These are phyloP conservation scores for Oncorhynchus kisutch DNA, from an alignment of 2,113 vertebrate species.

Conservation along the genomic window DNA sequence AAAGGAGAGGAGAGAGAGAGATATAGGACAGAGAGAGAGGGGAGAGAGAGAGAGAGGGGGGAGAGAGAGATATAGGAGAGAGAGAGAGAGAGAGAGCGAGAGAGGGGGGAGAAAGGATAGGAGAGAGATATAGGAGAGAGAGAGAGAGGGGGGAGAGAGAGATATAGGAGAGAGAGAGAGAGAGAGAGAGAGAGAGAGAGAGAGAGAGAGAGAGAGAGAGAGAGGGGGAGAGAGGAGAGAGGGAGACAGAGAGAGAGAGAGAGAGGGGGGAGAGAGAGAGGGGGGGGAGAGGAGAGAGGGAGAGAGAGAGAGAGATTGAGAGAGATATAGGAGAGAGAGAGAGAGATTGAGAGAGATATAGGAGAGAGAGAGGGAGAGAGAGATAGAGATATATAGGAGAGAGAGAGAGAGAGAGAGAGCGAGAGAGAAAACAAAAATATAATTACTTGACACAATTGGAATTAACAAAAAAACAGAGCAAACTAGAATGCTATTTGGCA, in stretches of 20 bases:
- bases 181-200: not conserved
- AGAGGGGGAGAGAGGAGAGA: accelerated
- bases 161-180: not conserved
- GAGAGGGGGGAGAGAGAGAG: no score
- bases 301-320: no score
- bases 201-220: no score
- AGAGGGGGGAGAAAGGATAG: not conserved
- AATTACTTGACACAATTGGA: no score
- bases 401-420: no score
- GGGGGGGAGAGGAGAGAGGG: no score
- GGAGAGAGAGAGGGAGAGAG: accelerated
- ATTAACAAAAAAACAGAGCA: no score
- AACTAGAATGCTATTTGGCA: no score
- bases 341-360: accelerated
- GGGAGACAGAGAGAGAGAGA: accelerated
- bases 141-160: not conserved
- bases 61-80: no score
- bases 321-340: no score
- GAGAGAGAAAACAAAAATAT: no score
- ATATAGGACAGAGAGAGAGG: not conserved
- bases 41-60: not conserved
- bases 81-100: not conserved
- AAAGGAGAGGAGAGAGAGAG: not conserved
- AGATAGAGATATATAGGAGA: accelerated
- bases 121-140: not conserved